These are phyloP conservation scores for Oopsacas minuta DNA, from an alignment of 37 sponge, comb jelly and placozoan genomes.

Conservation along the genomic window DNA sequence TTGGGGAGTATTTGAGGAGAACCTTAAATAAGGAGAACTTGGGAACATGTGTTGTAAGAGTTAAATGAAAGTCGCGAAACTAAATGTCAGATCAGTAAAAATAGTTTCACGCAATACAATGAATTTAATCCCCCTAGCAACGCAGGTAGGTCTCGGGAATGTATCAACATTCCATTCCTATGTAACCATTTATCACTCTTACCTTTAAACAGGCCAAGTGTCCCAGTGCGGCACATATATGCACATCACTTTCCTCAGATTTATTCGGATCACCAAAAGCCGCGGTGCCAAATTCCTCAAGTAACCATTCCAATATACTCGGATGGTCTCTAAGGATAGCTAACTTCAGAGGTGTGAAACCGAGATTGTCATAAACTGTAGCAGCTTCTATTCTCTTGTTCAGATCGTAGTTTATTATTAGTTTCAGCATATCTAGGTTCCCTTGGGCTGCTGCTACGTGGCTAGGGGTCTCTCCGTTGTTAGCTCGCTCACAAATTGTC, in stretches of 20 bases:
- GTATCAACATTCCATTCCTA: no score
- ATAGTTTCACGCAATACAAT: no score
- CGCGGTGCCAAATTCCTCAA: conserved; percentile 36
- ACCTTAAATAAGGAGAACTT: not conserved
- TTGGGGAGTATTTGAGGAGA: not conserved
- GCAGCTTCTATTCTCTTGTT: not conserved
- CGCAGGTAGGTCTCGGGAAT: no score
- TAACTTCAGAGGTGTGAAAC: conserved; percentile 47
- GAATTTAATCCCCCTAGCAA: no score
- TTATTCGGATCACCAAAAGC: conserved; percentile 35
- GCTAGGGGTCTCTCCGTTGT: conserved; percentile 50
- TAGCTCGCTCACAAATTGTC: conserved; percentile 23
- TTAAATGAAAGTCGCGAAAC: no score
- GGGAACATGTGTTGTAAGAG: not conserved
- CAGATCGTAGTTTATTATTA: not conserved
- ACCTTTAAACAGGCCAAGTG: conserved; percentile 1
- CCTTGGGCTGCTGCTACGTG: conserved; percentile 68
- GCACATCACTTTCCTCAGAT: conserved; percentile 24
- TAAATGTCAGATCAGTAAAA: no score
- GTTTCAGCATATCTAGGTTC: conserved; percentile 25
- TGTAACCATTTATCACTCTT: no score
- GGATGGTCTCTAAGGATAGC: conserved; percentile 25
- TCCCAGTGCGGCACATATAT: not conserved
- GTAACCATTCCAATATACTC: conserved; percentile 24
- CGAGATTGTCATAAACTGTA: conserved; percentile 23